Conservation (phyloP, 1,140 invertebrate species). For the Acromyrmex charruanus region DNA sequence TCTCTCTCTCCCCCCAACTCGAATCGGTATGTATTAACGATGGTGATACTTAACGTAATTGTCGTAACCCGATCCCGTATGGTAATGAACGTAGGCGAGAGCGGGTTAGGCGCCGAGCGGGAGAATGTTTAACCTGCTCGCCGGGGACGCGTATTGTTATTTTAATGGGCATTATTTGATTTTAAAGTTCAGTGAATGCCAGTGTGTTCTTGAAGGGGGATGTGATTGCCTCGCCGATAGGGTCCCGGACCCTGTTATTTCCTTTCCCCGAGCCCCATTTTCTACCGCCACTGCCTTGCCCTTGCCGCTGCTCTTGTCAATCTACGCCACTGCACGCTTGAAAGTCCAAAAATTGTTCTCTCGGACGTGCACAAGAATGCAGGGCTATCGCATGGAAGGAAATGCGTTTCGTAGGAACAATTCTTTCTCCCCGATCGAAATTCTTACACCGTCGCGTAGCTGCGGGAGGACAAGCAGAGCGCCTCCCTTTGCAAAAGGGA, state of each 20-base stretch:
- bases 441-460: not conserved
- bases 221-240: constrained; percentile 85
- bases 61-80: constrained; percentile 86
- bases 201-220: constrained; percentile 83
- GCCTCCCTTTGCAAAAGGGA: not conserved
- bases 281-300: constrained; percentile 65
- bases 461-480: not conserved
- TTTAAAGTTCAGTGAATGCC: constrained; percentile 87
- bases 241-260: constrained; percentile 85
- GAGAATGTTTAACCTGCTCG: constrained; percentile 86
- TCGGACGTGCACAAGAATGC: constrained; percentile 56
- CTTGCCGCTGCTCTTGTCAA: constrained; percentile 23
- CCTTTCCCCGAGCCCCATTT: constrained; percentile 78
- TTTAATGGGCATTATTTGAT: constrained; percentile 87
- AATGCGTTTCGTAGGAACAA: not conserved
- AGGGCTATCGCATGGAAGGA: constrained; percentile 11
- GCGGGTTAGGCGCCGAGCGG: constrained; percentile 78
- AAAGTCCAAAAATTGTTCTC: constrained; percentile 67
- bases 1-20: not conserved
- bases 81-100: constrained; percentile 79
- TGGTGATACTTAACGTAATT: constrained; percentile 84
- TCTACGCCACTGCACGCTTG: constrained; percentile 53
- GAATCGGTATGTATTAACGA: constrained; percentile 76
- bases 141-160: constrained; percentile 85
- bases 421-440: constrained; percentile 9